Evolutionary conservation across 2,113 vertebrate genomes (phyloP).

Genomic region (Glaucidium brasilianum): DNA sequence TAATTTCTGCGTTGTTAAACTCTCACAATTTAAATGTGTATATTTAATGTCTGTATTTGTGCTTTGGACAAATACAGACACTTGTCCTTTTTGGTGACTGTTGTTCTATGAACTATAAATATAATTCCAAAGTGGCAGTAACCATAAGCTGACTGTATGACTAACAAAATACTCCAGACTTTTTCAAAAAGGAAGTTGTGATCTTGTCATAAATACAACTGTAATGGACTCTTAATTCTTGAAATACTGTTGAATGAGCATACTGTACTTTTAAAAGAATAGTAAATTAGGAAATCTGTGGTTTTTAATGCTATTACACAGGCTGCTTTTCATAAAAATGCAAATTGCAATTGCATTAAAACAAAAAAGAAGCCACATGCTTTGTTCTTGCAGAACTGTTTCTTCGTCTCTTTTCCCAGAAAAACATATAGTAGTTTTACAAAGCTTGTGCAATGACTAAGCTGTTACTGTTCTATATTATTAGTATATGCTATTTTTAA

Average conservation of each 20-base stretch:
- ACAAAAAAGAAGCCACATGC: neutral
- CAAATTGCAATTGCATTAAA: neutral
- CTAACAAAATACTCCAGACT: neutral
- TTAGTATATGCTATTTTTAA: neutral
- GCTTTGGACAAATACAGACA: neutral
- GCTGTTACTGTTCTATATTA: neutral
- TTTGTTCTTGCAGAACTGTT: slow-evolving; percentile 1
- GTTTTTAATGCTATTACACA: neutral
- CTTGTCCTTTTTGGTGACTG: neutral
- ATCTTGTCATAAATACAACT: neutral
- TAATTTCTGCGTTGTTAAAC: neutral
- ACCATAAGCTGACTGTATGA: neutral
- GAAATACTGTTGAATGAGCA: neutral
- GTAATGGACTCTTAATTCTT: neutral
- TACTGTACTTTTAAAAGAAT: neutral
- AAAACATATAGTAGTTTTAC: neutral
- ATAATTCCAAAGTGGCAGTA: neutral
- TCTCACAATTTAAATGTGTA: neutral
- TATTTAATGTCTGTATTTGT: neutral
- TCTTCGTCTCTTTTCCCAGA: slow-evolving; percentile 17
- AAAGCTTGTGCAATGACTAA: neutral
- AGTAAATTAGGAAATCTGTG: neutral
- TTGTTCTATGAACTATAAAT: neutral
- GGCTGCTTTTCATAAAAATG: neutral
- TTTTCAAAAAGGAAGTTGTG: neutral